phyloP scores from a whole-genome alignment of 2,888 invertebrate genomes.

The Netelia fuscicornis region DNA sequence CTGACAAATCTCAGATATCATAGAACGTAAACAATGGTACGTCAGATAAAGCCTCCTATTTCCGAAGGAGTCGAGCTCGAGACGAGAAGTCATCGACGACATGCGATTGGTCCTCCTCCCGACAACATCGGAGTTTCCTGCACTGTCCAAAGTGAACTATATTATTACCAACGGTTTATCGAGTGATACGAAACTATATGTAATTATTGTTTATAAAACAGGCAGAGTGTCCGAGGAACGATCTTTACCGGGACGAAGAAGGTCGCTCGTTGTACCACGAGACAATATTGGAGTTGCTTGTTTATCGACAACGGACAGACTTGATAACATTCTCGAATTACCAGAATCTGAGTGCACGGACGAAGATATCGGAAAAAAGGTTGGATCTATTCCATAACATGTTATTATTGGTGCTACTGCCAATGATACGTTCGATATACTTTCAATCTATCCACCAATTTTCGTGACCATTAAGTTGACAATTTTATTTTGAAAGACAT shows the following conservation, averaged over 20 bases:
- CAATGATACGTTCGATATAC: not conserved
- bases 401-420: not conserved
- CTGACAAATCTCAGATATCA: not conserved
- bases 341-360: conserved; percentile 54
- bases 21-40: conserved; percentile 41
- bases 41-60: conserved; percentile 36
- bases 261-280: conserved; percentile 55
- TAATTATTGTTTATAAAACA: not conserved
- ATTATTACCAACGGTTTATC: not conserved
- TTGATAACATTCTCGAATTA: conserved; percentile 60
- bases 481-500: conserved; percentile 26
- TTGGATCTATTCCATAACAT: conserved; percentile 1
- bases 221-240: conserved; percentile 34
- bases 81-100: conserved; percentile 47
- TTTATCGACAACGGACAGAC: conserved; percentile 52
- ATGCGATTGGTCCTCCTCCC: conserved; percentile 44
- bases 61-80: conserved; percentile 18
- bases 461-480: not conserved
- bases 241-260: conserved; percentile 55
- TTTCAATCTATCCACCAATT: not conserved
- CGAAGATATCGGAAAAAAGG: conserved; percentile 48
- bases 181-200: not conserved
- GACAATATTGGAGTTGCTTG: conserved; percentile 69
- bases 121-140: conserved; percentile 63
- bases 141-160: conserved; percentile 54